phyloP scores from a whole-genome alignment of 2,113 vertebrate genomes.

The Cricetomys ansorgei region DNA sequence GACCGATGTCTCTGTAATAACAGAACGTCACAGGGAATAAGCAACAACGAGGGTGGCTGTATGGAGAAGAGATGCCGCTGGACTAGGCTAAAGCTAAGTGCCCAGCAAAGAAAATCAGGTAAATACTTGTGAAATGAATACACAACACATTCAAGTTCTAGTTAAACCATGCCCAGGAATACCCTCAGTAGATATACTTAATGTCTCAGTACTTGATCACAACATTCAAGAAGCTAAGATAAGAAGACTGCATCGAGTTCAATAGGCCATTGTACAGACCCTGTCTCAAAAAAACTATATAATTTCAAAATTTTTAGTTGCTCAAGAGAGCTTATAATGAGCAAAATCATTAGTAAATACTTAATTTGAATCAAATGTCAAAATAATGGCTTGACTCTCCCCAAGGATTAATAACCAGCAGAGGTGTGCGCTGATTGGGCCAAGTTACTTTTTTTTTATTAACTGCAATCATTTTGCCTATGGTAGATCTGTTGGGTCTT shows the following conservation, averaged over 20 bases:
- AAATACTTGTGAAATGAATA: background rate
- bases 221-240: background rate
- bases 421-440: background rate
- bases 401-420: slow-evolving; percentile 5
- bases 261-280: background rate
- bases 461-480: background rate
- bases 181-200: background rate
- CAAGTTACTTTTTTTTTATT: background rate
- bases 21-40: background rate
- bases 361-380: background rate
- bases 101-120: background rate
- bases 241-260: background rate
- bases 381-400: background rate
- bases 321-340: background rate
- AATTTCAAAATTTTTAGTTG: background rate
- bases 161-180: background rate
- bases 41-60: background rate
- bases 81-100: background rate
- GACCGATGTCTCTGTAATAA: background rate
- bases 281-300: background rate
- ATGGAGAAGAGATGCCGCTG: background rate
- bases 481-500: background rate
- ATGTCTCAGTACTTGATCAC: background rate
- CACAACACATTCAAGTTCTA: background rate
- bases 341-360: background rate